Base-by-base conservation (phyloP, 2,113 vertebrate genomes). In the Colaptes auratus region DNA sequence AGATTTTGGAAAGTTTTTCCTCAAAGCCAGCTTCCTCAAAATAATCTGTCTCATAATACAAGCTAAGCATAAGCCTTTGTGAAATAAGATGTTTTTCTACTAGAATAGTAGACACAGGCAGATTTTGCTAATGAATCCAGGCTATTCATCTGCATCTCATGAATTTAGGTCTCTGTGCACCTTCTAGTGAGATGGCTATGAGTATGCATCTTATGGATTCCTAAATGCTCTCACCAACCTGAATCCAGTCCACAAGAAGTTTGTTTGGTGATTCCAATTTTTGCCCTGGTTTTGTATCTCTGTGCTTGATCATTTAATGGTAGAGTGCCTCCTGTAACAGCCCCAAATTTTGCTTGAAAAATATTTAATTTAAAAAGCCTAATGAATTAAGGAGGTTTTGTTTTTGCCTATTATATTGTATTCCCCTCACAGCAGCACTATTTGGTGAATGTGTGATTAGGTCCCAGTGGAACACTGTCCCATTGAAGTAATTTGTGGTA, bases 161-260 rank as follows among this genome's bases (percentile, higher is more conserved):
- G 39, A 64, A 90, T 91, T 76, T 85, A 35, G 75, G 56, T 60
- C 33, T 75, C n/a, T 65, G 16, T 56, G 33, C 88, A 44, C 36
- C 21, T 92, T 80, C 48, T 65, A 77, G 72, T 72, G 88, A 81
- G 70, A 74, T 31, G n/a, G 12, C 60, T 88, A 39, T 73, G 23
- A 91, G 31, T 30, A 59, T 77, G 28, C 17, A 80, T 19, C 56
- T 77, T 86, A 90, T n/a, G 80, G 87, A 77, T 92, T 94, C 95
- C 60, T 58, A 86, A 61, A 91, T 86, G 42, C 14, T 77, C 25
- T 89, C 90, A 86, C 79, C 78, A 89, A 63, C 44, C 52, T 88
- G 46, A 72, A 76, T 4, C 7, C 79, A 83, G 33, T 7, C 21
- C 69, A 58, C 58, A 78, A 65, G 48, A 18, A 73, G 30, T 44